Base-by-base conservation (phyloP, 2,888 invertebrate genomes). In the Zygaena filipendulae region DNA sequence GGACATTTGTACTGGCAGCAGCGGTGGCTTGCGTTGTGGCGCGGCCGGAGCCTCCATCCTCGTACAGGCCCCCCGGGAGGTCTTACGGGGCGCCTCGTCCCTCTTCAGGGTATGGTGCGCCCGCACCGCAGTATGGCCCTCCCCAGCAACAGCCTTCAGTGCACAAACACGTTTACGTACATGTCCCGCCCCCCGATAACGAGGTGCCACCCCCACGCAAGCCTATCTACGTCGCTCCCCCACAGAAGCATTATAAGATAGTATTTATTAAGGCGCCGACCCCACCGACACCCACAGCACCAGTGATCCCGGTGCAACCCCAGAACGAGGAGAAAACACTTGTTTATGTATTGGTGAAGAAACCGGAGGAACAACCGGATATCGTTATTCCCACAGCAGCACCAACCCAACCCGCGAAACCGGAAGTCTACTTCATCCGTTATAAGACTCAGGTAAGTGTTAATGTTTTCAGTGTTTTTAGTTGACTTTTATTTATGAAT, bases 131-230 rank as follows among this genome's bases (percentile, higher is more conserved):
- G 45, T 90, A 90, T 49, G 90, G 89, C 10, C 84, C 88, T 4
- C 90, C 90, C 1, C n/a, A n/a, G n/a, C 87, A 86, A 50, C 86
- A 86, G 33, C 89, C 91, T 30, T 87, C 91, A 21, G 86, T 93
- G 27, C 93, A 93, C 69, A 94, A 94, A 59, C 93, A 93, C 59
- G 92, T 94, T 8, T 94, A 93, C 72, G 92, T 94, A 10, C 93
- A 93, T 64, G 92, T 93, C 10, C 92, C 93, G 25, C 93, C 92
- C 31, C 92, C 92, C 49, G 92, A 93, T 64, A 88, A 88, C 14
- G 92, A 92, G 51, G 83, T 87, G 53, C 85, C 84, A 19, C 83
- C 86, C 11, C 85, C 89, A 11, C 87, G 59, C 40, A 81, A 80
- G 45, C 80, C 53, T 21, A 69, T 81, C 49, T 62, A 74, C 40